Evolutionary conservation across 2,888 invertebrate species (phyloP), one percentile per base, ranked within the genome.

Genomic region (Sceliomorpha sp.): DNA sequence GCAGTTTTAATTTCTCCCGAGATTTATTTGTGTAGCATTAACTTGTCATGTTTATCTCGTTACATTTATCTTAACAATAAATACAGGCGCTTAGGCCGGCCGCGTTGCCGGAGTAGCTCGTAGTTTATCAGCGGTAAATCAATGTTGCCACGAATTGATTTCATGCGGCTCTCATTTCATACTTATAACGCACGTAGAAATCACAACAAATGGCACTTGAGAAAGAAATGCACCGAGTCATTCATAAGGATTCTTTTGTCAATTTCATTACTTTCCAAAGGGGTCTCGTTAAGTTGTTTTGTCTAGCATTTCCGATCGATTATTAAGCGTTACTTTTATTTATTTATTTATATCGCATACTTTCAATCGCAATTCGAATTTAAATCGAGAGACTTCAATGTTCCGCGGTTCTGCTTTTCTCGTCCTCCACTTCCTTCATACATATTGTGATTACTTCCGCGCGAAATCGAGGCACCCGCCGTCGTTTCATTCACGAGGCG

Each of bases 381-480:
- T n/a, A n/a, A n/a, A n/a, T n/a, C n/a, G n/a, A n/a, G n/a, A n/a
- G n/a, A n/a, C n/a, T n/a, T n/a, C n/a, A n/a, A 77, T 72, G 76
- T 67, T 74, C 75, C 64, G 74, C 72, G 71, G 70, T 74, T 70
- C 75, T 78, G 73, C 80, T 78, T 76, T 77, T 74, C 80, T 76
- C 75, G 74, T 71, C 74, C 72, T 66, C 48, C 51, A 68, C 73
- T 77, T 80, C 81, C 69, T 63, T 85, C 85, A 85, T 85, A 85
- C 85, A 85, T 85, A 85, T 85, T 85, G 78, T 85, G 85, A 85
- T 86, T 85, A 85, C 85, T 82, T 82, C 76, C 75, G 72, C 74
- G 73, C 66, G 70, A 72, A 72, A 73, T 73, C 74, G 68, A 72
- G 56, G 45, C 47, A 47, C 56, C 63, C 70, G 62, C 63, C 47